Conservation (phyloP, 2,113 vertebrate genomes). For the Sula dactylatra region DNA sequence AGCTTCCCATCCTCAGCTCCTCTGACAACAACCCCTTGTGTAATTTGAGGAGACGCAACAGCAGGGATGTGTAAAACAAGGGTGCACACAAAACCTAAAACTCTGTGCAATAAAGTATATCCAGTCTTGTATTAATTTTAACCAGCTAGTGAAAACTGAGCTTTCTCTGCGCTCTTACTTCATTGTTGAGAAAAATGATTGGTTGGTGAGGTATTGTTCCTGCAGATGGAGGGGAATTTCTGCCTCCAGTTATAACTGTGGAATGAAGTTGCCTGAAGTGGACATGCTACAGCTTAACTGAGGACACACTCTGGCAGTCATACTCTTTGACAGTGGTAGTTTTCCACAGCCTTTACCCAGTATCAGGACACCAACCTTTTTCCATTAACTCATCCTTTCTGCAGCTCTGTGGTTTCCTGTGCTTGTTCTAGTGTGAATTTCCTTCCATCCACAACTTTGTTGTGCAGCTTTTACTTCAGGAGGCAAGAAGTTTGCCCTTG, state of each 20-base stretch:
- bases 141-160: neutral
- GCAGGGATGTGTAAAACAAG: neutral
- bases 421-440: neutral
- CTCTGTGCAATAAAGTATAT: neutral
- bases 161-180: neutral
- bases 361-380: neutral
- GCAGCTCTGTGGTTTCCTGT: conserved; percentile 31
- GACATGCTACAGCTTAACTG: neutral
- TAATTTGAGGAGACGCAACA: neutral
- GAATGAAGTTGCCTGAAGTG: neutral
- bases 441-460: neutral
- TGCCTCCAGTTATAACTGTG: neutral
- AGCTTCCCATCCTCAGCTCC: neutral
- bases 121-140: neutral
- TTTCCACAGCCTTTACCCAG: neutral
- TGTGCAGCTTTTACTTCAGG: neutral
- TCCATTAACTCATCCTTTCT: conserved; percentile 36
- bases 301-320: neutral
- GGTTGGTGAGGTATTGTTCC: neutral
- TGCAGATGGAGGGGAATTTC: neutral
- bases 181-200: neutral
- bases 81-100: neutral
- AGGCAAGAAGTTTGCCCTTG: neutral
- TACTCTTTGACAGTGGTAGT: neutral
- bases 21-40: neutral